Base-by-base conservation (phyloP, 2,113 vertebrate species). In the Calidris pygmaea region DNA sequence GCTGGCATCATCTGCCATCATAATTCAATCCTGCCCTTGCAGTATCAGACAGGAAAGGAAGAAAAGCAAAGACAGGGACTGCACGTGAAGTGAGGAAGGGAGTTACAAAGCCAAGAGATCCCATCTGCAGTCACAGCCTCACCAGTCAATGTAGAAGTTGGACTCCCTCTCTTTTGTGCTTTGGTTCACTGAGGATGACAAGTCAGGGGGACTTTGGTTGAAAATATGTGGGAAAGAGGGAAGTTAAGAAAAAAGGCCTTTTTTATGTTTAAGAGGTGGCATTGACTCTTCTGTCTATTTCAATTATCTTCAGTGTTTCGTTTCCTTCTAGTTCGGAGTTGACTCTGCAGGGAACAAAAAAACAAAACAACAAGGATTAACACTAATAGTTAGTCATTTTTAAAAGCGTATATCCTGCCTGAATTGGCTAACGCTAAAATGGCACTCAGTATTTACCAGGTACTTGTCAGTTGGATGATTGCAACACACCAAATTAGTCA, bases 211-310 rank as follows among this genome's bases (percentile, higher is more conserved):
- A 85, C 96, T 96, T 73, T 95, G 91, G 96, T 37, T 50, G 68
- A 43, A 89, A 91, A 91, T 68, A 80, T 12, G 53, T 77, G 63
- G 94, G 90, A 91, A 93, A 94, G 89, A 83, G 91, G 85, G 87
- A 93, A 91, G 48, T 89, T n/a, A 68, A 78, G 85, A 68, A 76
- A 50, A 78, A 92, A 67, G 50, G 45, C 63, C n/a, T 48, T 89
- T 89, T 91, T 94, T 80, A 81, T 91, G 97, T 95, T 98, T 96
- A 99, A 87, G 98, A 98, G n/a, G 98, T 99, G 95, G 98, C 97
- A 43, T 99, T 99, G 87, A 98, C 98, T 96, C 97, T 98, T 97
- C 98, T 98, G 50, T 99, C 98, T 92, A 99, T 97, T 96, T 99
- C 98, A 56, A 99, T 97, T 32, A 99, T 98, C 96, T 99, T 98